Base-by-base conservation (phyloP, 53 echinoderm and acorn worm species). In the Luidia sarsii region DNA sequence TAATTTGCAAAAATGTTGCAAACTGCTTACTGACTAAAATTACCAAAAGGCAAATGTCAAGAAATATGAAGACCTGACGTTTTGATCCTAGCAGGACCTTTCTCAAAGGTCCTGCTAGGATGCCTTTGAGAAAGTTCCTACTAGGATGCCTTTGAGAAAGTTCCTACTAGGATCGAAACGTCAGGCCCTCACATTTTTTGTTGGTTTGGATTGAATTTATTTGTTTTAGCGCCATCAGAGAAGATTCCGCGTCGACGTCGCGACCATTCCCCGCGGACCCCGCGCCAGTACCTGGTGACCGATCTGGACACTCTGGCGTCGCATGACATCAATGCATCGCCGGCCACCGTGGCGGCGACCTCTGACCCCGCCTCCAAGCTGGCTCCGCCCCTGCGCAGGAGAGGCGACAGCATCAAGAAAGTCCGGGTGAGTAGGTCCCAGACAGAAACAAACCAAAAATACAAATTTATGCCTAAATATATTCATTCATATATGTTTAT, bases 291-390 rank as follows among this genome's bases (percentile, higher is more conserved):
- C 34, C 67, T 70, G 33, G 90, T 92, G 6, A 95, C 96, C 22
- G 96, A 95, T 53, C 65, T 95, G 51, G 96, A 95, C 72, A 80
- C 92, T n/a, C 84, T 71, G 80, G 62, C 86, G 75, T 79, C 92
- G 0, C 46, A 30, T 27, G 91, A 95, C 77, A 90, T 95, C 52
- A 59, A 57, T 60, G 27, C 57, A 57, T 30, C 63, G 11, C 7
- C 45, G n/a, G 68, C 57, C 57, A 21, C 46, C 30, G 3, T 22
- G 53, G 37, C 70, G 14, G n/a, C 70, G 21, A 3, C 53, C 33
- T 33, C 20, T 33, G 70, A 70, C 21, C 6, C 21, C 36, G 29
- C 48, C 39, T 68, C 25, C 13, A 70, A 50, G 34, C 36, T 41
- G 10, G 68, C 87, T 15, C 80, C 87, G 33, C 80, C 87, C 35